phyloP scores from a whole-genome alignment of 2,113 vertebrate species.

The Polypterus bichir region DNA sequence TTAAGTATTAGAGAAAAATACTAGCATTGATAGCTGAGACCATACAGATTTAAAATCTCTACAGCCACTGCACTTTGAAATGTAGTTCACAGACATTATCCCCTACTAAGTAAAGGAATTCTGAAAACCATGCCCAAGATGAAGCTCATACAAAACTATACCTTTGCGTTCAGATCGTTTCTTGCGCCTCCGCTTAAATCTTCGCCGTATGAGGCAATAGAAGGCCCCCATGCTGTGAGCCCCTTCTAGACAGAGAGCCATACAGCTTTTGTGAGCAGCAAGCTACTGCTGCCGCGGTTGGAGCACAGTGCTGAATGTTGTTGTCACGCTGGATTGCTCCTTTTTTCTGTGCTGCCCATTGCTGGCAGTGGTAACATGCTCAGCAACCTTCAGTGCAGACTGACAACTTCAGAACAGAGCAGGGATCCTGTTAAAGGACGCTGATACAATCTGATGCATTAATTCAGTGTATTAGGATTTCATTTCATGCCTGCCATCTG shows the following conservation, averaged over 20 bases:
- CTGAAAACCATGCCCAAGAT: too few species aligned
- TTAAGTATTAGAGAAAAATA: too few species aligned
- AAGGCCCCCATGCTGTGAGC: conserved; percentile 36
- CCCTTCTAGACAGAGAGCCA: conserved; percentile 40
- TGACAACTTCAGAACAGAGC: conserved; percentile 17
- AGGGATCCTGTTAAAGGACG: conserved; percentile 3
- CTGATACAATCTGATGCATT: conserved; percentile 5
- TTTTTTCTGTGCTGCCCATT: background rate
- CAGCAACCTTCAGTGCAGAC: background rate
- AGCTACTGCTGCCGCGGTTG: background rate
- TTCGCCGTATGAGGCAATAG: conserved; percentile 36
- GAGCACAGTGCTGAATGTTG: background rate
- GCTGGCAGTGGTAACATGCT: background rate
- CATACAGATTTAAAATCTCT: too few species aligned
- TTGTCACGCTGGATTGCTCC: background rate
- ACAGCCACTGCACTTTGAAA: too few species aligned
- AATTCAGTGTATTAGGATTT: conserved; percentile 13
- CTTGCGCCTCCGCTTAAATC: conserved; percentile 55
- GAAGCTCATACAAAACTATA: conserved; percentile 26
- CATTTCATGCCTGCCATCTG: conserved; percentile 7
- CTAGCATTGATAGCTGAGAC: too few species aligned
- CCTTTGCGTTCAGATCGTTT: conserved; percentile 65
- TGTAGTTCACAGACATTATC: too few species aligned
- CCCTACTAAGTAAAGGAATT: too few species aligned
- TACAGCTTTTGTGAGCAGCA: conserved; percentile 6